Percentiles rank a stretch among this genome's conserved stretches.
These are phyloP conservation scores for Enteromius afrohamiltoni DNA, from an alignment of 2,797 vertebrate genomes.

Conservation along the genomic window DNA sequence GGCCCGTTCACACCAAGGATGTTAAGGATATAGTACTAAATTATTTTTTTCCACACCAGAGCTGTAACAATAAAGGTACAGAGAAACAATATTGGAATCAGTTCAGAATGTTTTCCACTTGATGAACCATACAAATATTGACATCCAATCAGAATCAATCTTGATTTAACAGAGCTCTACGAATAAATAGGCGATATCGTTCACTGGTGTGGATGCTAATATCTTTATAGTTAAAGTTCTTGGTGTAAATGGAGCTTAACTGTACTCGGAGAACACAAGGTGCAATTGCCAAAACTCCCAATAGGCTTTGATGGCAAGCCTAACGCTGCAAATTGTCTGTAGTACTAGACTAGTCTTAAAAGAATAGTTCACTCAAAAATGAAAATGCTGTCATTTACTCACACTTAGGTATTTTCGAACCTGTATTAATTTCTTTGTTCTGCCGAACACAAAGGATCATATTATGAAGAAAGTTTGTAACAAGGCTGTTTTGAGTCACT, in stretches of 20 bases:
- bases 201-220: too few relatives aligned
- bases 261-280: slow-evolving; percentile 57
- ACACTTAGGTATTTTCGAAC: too few relatives aligned
- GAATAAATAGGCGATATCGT: background rate
- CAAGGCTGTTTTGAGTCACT: too few relatives aligned
- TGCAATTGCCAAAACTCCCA: slow-evolving; percentile 19
- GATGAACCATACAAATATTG: background rate
- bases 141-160: background rate
- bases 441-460: too few relatives aligned
- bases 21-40: too few relatives aligned
- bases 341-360: background rate
- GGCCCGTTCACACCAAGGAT: background rate
- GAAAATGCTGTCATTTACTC: background rate
- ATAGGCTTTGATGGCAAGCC: slow-evolving; percentile 25
- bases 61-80: background rate
- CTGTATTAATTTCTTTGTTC: too few relatives aligned
- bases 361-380: background rate
- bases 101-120: background rate
- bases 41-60: background rate
- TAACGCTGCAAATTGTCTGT: background rate
- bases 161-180: background rate
- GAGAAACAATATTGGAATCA: background rate
- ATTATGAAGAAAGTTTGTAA: too few relatives aligned
- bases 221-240: background rate
- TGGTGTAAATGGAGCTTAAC: slow-evolving; percentile 1